Conservation (phyloP, 37 sponge, comb jelly and placozoan genomes). For the Diacarnus erythraeanus region DNA sequence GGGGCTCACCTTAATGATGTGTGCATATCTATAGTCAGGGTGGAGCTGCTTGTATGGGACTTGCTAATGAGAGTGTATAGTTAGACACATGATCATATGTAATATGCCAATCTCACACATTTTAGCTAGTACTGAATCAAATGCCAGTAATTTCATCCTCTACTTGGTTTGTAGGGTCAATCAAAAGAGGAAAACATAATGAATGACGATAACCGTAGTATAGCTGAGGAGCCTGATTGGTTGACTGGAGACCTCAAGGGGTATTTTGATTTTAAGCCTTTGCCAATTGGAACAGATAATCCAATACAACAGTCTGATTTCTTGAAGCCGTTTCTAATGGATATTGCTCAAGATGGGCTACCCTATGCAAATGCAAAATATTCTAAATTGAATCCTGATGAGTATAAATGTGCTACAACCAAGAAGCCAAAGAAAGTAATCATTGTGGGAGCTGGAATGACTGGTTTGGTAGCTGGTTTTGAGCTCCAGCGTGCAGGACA, state of each 20-base stretch:
- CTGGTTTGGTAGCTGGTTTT: constrained; percentile 60
- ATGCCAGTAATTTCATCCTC: no score
- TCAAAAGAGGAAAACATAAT: no score
- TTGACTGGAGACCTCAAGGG: constrained; percentile 11
- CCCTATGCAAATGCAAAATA: constrained; percentile 39
- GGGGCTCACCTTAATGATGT: no score
- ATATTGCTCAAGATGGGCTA: constrained; percentile 41
- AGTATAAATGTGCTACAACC: constrained; percentile 7
- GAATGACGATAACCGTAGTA: neutral
- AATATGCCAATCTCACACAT: no score
- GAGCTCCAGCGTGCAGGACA: constrained; percentile 61
- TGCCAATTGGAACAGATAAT: neutral
- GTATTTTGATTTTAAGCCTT: neutral
- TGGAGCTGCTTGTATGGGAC: no score
- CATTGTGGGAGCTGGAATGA: constrained; percentile 59
- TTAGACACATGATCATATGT: no score
- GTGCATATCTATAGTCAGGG: no score
- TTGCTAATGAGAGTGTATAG: no score
- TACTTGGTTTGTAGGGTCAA: no score
- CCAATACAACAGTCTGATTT: constrained; percentile 45
- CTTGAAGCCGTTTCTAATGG: constrained; percentile 36
- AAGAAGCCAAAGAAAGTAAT: constrained; percentile 42
- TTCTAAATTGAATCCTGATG: neutral
- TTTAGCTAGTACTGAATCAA: no score
- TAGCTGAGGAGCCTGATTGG: constrained; percentile 41